Evolutionary conservation across 2,888 invertebrate species (phyloP), one percentile per base, ranked within the genome.

Genomic region (Coronaproctus castanopsis): DNA sequence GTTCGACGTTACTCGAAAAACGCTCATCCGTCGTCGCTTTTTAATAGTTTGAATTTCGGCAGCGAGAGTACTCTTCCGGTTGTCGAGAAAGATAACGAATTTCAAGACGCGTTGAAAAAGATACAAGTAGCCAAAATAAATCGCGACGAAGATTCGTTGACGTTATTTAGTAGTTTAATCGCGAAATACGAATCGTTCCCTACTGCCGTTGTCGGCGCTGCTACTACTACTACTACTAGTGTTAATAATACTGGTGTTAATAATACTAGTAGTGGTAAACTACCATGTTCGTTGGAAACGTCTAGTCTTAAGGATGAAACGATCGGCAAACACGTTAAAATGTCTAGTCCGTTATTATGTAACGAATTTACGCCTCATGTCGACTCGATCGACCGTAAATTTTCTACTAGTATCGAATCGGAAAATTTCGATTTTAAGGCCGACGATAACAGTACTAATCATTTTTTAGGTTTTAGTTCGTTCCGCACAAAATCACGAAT

Each of bases 1-100:
- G n/a, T n/a, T n/a, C 59, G 63, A 2, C 56, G 56, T 1, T 48
- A 23, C 1, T 56, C 56, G 71, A 67, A 62, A 71, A 55, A 63
- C 21, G 50, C 36, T 2, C 71, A 69, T 57, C 68, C 69, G 55
- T 59, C 69, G 24, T 65, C 71, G 1, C 69, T 72, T 14, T 64
- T 63, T 62, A 67, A 65, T 48, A 64, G 66, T 21, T 62, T 67
- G 19, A 65, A 65, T 24, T 77, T 75, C 58, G 77, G 77, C 23
- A 79, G 78, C 66, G 79, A 79, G 62, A 77, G 78, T 24, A 78
- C 77, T 65, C 71, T 79, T 36, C 71, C 75, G 54, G 76, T 72
- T 63, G 71, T 71, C 36, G 69, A 71, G 54, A 71, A 76, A 52
- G 74, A 75, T 59, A 75, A 76, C 59, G 76, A 75, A 60, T 78